A percentile compares a stretch with the other conserved stretches of the same genome.
These are phyloP conservation scores for Dolichoris vasculosae DNA, from an alignment of 1,140 invertebrate species.

Conservation along the genomic window DNA sequence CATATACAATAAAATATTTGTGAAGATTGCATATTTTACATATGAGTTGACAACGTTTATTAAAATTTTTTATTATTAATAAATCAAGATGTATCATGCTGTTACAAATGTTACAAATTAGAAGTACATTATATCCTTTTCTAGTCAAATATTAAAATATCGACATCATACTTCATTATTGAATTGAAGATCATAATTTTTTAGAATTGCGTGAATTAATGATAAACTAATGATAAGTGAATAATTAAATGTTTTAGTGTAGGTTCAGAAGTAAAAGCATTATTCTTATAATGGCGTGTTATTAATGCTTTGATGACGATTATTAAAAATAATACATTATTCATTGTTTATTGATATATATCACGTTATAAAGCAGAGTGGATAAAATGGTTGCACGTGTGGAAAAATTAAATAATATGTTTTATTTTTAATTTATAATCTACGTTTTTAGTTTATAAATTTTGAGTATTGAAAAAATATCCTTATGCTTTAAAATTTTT, in stretches of 20 bases:
- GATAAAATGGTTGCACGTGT: neutral
- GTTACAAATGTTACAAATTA: conserved; percentile 5
- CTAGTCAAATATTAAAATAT: neutral
- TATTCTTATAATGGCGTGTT: neutral
- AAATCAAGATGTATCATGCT: conserved; percentile 20
- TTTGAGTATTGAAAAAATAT: too few species aligned
- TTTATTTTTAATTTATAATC: neutral
- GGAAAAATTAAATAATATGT: neutral
- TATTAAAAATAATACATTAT: neutral
- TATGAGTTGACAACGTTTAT: neutral
- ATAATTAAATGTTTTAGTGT: neutral
- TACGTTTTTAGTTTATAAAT: neutral
- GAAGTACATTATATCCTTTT: neutral
- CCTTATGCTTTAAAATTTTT: too few species aligned
- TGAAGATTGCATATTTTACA: neutral
- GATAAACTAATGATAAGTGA: neutral
- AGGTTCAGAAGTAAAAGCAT: neutral
- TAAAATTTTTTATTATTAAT: neutral
- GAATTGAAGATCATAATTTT: neutral
- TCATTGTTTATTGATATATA: neutral
- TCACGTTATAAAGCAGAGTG: neutral
- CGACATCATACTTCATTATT: neutral
- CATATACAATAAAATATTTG: neutral
- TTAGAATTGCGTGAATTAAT: conserved; percentile 17
- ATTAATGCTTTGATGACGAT: neutral